Conservation (phyloP, 2,113 vertebrate genomes). For the Nematolebias whitei region DNA sequence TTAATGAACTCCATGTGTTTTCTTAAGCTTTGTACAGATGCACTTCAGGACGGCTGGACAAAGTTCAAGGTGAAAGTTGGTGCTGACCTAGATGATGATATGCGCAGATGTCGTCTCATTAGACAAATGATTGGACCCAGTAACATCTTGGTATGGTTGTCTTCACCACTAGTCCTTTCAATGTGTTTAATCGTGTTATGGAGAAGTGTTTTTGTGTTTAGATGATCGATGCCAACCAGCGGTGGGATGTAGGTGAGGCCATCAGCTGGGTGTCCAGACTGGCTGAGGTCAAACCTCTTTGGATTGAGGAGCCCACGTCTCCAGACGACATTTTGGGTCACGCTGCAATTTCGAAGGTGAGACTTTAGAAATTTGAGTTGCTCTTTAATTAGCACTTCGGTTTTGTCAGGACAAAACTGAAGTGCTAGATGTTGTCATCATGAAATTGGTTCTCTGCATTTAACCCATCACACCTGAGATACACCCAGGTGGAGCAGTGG, state of each 20-base stretch:
- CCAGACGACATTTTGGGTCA: slow-evolving; percentile 86
- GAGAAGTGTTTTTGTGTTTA: slow-evolving; percentile 46
- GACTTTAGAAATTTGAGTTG: too few species aligned
- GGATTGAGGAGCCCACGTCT: slow-evolving; percentile 86
- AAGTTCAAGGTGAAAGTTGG: slow-evolving; percentile 87
- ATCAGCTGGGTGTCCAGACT: slow-evolving; percentile 80
- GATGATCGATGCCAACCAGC: slow-evolving; percentile 88
- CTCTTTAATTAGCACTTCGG: too few species aligned
- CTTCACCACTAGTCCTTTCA: fast-evolving
- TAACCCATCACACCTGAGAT: too few species aligned
- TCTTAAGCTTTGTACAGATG: slow-evolving; percentile 71
- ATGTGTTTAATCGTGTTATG: not conserved
- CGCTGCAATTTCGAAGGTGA: slow-evolving; percentile 80
- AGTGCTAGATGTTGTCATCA: too few species aligned
- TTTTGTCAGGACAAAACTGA: too few species aligned
- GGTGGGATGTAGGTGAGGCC: slow-evolving; percentile 83
- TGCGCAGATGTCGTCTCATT: slow-evolving; percentile 79
- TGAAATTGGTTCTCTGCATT: too few species aligned
- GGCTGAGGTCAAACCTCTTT: slow-evolving; percentile 80
- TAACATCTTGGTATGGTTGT: slow-evolving; percentile 73
- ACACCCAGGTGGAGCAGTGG: too few species aligned
- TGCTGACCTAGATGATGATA: slow-evolving; percentile 81
- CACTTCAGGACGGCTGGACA: slow-evolving; percentile 71
- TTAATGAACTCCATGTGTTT: slow-evolving; percentile 8
- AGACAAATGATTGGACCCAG: slow-evolving; percentile 78